Evolutionary conservation across 2,888 invertebrate genomes (phyloP).

Genomic region (Pharmacophagus antenor): DNA sequence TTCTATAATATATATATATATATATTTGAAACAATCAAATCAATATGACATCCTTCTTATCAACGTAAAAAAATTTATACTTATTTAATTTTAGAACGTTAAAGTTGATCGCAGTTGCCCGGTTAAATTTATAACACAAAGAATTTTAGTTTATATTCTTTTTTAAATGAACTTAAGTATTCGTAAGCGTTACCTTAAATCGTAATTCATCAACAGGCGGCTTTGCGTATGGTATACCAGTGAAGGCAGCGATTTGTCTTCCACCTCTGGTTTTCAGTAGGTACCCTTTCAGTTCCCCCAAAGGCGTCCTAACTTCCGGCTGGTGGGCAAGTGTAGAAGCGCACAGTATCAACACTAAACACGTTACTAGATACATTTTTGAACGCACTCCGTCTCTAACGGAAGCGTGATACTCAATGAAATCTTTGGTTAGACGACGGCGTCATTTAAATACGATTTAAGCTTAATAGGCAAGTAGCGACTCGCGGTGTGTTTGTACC

Average conservation of each 20-base stretch:
- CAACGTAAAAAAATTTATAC: too few relatives aligned
- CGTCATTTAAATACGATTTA: conserved; percentile 20
- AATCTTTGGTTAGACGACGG: conserved; percentile 1
- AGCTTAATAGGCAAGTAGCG: conserved; percentile 6
- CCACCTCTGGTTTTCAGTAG: conserved; percentile 79
- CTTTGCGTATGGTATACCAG: conserved; percentile 83
- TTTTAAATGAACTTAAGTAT: neutral
- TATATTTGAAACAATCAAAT: too few relatives aligned
- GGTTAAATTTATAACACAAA: neutral
- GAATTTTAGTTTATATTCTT: neutral
- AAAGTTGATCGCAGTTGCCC: too few relatives aligned
- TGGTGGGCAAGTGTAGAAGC: conserved; percentile 34
- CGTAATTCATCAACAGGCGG: conserved; percentile 83
- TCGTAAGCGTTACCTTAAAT: conserved; percentile 78
- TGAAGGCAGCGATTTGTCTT: conserved; percentile 80
- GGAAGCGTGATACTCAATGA: conserved; percentile 25
- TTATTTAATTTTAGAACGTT: too few relatives aligned
- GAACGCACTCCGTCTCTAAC: conserved; percentile 15
- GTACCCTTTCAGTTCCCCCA: conserved; percentile 80
- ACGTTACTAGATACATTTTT: conserved; percentile 21
- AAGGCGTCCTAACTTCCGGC: conserved; percentile 56
- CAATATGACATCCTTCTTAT: too few relatives aligned
- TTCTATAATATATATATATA: too few relatives aligned
- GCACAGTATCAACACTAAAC: conserved; percentile 39
- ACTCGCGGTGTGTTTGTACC: neutral